Evolutionary conservation across 2,797 vertebrate genomes (phyloP).

Genomic region (Orestias chungarensis): DNA sequence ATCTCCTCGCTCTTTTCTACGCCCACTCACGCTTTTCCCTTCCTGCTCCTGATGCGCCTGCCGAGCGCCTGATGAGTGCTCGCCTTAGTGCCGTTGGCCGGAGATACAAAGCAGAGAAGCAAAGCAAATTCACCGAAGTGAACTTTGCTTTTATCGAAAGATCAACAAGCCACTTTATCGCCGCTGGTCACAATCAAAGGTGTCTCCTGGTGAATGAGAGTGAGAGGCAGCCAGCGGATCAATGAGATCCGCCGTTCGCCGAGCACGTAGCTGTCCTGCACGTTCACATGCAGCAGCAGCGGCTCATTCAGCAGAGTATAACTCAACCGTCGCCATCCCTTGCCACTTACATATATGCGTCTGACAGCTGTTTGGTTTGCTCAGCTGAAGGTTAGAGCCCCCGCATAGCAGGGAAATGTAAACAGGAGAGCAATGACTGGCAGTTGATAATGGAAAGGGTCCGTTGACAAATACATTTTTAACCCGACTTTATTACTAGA

Average conservation of each 20-base stretch:
- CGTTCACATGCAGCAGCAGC: conserved; percentile 6
- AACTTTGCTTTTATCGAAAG: conserved; percentile 38
- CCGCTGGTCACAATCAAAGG: not conserved
- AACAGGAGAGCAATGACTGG: conserved; percentile 48
- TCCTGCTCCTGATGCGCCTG: conserved; percentile 6
- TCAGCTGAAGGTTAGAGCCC: conserved; percentile 71
- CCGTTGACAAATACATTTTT: conserved; percentile 15
- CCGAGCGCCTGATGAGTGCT: conserved; percentile 44
- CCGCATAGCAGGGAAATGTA: conserved; percentile 64
- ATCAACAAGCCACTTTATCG: conserved; percentile 5
- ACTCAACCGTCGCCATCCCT: conserved; percentile 49
- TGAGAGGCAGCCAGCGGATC: conserved; percentile 5
- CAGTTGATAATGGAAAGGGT: conserved; percentile 48
- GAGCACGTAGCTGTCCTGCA: not conserved
- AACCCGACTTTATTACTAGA: conserved; percentile 9
- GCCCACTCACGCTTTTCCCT: conserved; percentile 17
- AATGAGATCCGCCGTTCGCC: not conserved
- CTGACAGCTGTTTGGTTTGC: conserved; percentile 72
- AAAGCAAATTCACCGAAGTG: conserved; percentile 44
- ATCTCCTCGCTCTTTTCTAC: not conserved
- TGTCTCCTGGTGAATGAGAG: not conserved
- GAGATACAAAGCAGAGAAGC: conserved; percentile 41
- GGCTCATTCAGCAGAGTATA: conserved; percentile 47
- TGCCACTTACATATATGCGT: conserved; percentile 32
- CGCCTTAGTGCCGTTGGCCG: conserved; percentile 24